These are phyloP conservation scores for Poecile atricapillus DNA, from an alignment of 2,113 vertebrate species.

Conservation along the genomic window DNA sequence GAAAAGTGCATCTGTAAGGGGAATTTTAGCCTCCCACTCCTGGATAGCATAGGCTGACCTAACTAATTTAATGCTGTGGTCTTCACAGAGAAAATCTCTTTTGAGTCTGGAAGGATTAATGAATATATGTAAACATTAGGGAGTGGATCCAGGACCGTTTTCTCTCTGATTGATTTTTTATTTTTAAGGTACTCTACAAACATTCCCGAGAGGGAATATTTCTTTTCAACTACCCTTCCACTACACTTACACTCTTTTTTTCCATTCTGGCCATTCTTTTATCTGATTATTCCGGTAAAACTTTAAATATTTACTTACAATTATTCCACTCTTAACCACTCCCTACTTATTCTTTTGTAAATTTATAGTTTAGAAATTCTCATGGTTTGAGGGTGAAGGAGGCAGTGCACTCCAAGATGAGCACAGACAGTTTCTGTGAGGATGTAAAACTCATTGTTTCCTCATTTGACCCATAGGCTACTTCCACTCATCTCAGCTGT, in stretches of 20 bases:
- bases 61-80: not conserved
- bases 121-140: not conserved
- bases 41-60: not conserved
- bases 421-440: not conserved
- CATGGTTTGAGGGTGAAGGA: not conserved
- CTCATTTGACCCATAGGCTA: not conserved
- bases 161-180: rapidly evolving
- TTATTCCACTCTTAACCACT: not conserved
- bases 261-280: not conserved
- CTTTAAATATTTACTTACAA: not conserved
- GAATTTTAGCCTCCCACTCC: not conserved
- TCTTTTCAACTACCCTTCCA: not conserved
- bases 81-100: not conserved
- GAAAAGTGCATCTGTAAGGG: not conserved
- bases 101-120: not conserved
- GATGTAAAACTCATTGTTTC: not conserved
- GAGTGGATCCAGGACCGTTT: not conserved
- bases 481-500: not conserved
- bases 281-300: not conserved
- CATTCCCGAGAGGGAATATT: not conserved
- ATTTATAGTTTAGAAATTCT: not conserved
- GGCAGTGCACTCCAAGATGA: not conserved
- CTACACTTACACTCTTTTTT: not conserved
- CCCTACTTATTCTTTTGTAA: not conserved
- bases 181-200: not conserved